phyloP scores from a whole-genome alignment of 2,797 vertebrate genomes.

The Halcyon smyrnensis region DNA sequence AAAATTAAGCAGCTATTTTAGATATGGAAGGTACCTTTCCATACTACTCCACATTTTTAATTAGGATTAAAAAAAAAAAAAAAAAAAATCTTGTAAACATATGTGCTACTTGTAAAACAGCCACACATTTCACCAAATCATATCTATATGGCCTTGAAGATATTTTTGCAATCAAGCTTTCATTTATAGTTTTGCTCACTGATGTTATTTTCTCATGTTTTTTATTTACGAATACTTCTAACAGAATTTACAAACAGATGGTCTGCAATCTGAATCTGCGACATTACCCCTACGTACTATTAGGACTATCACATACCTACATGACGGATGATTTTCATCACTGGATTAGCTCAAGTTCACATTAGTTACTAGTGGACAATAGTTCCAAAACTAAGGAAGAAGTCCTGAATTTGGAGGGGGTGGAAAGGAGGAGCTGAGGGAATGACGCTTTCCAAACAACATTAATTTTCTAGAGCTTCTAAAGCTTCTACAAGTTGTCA shows the following conservation, averaged over 20 bases:
- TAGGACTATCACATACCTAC: neutral
- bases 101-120: neutral
- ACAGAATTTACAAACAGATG: neutral
- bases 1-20: neutral
- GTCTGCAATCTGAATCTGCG: neutral
- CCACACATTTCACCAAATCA: neutral
- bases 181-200: neutral
- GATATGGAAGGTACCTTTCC: neutral
- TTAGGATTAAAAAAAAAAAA: neutral
- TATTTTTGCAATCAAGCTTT: neutral
- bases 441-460: neutral
- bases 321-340: neutral
- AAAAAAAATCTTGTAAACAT: neutral
- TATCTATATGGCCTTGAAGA: neutral
- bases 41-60: neutral
- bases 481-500: neutral
- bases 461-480: neutral
- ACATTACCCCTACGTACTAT: neutral
- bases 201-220: neutral
- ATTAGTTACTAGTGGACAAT: neutral
- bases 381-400: neutral
- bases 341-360: neutral
- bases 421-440: neutral
- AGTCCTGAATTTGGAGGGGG: neutral
- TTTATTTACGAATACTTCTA: neutral